A percentile compares a stretch with the other conserved stretches of the same genome.
Conservation (phyloP, 2,888 invertebrate genomes). For the Pollenia labialis region DNA sequence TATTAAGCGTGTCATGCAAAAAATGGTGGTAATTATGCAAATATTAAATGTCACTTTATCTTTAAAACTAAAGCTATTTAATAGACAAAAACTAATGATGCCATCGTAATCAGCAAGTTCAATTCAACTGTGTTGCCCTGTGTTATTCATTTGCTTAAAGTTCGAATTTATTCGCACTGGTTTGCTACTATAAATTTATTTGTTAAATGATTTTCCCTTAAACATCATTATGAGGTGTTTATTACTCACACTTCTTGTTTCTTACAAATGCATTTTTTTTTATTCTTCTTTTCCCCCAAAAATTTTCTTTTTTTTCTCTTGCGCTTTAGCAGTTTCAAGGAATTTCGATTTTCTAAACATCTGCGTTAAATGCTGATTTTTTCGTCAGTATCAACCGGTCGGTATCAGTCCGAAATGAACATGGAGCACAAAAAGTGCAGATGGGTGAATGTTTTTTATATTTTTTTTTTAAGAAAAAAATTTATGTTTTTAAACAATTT, state of each 20-base stretch:
- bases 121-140: too few species aligned
- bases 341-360: conserved; percentile 51
- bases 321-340: background rate
- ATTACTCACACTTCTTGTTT: conserved; percentile 48
- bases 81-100: too few species aligned
- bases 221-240: conserved; percentile 53
- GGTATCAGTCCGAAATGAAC: conserved; percentile 9
- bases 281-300: background rate
- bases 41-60: too few species aligned
- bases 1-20: too few species aligned
- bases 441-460: conserved; percentile 44
- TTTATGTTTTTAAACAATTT: conserved; percentile 53
- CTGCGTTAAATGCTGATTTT: conserved; percentile 36
- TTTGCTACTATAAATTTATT: background rate
- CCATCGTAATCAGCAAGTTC: too few species aligned
- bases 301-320: conserved; percentile 56
- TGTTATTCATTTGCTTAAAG: too few species aligned
- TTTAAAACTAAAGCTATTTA: too few species aligned
- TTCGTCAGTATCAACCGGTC: background rate
- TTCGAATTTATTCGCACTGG: background rate
- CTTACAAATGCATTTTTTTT: conserved; percentile 55
- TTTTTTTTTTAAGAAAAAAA: background rate
- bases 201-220: conserved; percentile 18
- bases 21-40: too few species aligned
- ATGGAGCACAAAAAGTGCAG: conserved; percentile 52